These are phyloP conservation scores for Cottoperca gobio DNA, from an alignment of 2,797 vertebrate species.

Conservation along the genomic window DNA sequence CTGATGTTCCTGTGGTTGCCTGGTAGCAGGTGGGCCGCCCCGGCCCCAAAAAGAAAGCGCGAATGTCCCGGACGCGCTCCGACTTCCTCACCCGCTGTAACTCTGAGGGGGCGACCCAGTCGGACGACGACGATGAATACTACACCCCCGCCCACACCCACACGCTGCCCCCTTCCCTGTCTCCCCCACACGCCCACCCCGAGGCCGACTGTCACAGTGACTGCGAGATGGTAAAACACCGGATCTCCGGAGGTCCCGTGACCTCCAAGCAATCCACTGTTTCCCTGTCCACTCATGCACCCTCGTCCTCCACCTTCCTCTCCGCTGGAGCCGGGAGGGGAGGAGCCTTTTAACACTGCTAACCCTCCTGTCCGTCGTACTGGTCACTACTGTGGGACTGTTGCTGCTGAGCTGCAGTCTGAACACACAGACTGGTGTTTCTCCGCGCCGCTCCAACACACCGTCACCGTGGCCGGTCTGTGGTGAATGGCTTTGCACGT, in stretches of 20 bases:
- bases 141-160: slow-evolving; percentile 88
- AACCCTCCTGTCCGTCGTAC: slow-evolving; percentile 43
- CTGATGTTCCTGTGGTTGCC: slow-evolving; percentile 72
- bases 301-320: slow-evolving; percentile 11
- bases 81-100: slow-evolving; percentile 99
- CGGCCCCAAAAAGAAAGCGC: slow-evolving; percentile 95
- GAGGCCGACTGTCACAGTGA: slow-evolving; percentile 92
- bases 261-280: slow-evolving; percentile 25
- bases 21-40: slow-evolving; percentile 90
- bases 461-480: background rate
- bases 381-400: slow-evolving; percentile 2
- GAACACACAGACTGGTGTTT: background rate
- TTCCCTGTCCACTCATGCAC: slow-evolving; percentile 38
- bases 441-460: slow-evolving; percentile 4
- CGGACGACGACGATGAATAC: slow-evolving; percentile 92
- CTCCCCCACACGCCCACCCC: slow-evolving; percentile 69
- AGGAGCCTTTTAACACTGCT: slow-evolving; percentile 68
- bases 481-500: slow-evolving; percentile 34
- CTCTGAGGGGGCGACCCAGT: slow-evolving; percentile 93
- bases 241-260: slow-evolving; percentile 31
- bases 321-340: slow-evolving; percentile 43
- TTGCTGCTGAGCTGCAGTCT: background rate
- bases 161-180: slow-evolving; percentile 88
- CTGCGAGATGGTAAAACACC: slow-evolving; percentile 96
- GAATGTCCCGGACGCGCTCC: slow-evolving; percentile 97